phyloP scores from a whole-genome alignment of 2,113 vertebrate genomes.

The Casuarius casuarius region DNA sequence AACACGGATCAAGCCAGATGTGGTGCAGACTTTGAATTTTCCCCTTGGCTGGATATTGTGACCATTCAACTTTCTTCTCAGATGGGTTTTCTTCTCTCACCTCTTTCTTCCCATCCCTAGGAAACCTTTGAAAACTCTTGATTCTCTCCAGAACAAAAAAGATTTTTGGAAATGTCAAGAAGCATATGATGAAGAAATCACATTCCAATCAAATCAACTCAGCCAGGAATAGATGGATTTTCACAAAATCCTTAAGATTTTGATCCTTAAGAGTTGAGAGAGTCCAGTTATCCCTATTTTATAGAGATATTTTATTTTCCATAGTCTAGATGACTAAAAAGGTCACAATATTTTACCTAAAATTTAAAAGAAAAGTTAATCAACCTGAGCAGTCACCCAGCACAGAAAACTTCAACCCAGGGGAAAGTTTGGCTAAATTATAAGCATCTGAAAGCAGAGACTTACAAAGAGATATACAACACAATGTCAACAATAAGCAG shows the following conservation, averaged over 20 bases:
- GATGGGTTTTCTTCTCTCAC: background rate
- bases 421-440: background rate
- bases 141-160: background rate
- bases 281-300: background rate
- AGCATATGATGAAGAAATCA: background rate
- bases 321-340: background rate
- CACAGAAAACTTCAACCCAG: background rate
- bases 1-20: background rate
- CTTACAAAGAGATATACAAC: background rate
- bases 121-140: background rate
- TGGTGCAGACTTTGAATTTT: background rate
- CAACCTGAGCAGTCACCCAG: background rate
- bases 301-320: background rate
- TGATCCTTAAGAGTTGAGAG: background rate
- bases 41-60: background rate
- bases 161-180: background rate
- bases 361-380: background rate
- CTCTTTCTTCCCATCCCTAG: background rate
- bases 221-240: background rate
- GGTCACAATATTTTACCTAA: background rate
- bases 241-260: background rate
- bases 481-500: constrained; percentile 2
- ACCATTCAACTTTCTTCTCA: background rate
- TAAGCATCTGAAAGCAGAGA: background rate
- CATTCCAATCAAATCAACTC: background rate